phyloP scores from a whole-genome alignment of 1,140 invertebrate species.

The Leptoteleia sp. region DNA sequence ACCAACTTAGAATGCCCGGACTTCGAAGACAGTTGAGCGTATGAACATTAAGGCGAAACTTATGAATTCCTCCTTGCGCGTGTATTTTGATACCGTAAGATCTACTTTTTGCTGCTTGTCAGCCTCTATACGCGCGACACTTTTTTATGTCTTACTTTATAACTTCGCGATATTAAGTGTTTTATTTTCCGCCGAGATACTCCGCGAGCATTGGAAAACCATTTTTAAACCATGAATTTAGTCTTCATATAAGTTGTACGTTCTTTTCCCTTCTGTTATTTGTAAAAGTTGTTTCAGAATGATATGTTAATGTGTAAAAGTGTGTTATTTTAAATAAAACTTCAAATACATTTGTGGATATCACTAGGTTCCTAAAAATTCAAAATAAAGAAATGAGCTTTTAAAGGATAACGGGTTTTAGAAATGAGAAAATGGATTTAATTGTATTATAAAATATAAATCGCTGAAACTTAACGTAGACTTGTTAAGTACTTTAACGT shows the following conservation, averaged over 20 bases:
- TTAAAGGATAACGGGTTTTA: too few relatives aligned
- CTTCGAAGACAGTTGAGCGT: slow-evolving; percentile 32
- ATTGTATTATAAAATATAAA: too few relatives aligned
- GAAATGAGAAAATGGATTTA: too few relatives aligned
- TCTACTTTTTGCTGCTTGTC: slow-evolving; percentile 26
- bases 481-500: too few relatives aligned
- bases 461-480: too few relatives aligned
- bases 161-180: slow-evolving; percentile 40
- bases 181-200: slow-evolving; percentile 4
- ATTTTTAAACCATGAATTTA: slow-evolving; percentile 8
- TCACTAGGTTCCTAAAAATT: too few relatives aligned
- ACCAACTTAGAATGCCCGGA: slow-evolving; percentile 33
- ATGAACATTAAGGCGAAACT: slow-evolving; percentile 45
- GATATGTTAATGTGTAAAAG: too few relatives aligned
- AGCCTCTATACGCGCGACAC: slow-evolving; percentile 6
- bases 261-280: neutral
- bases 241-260: neutral
- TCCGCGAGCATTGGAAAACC: slow-evolving; percentile 15
- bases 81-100: slow-evolving; percentile 30
- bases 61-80: slow-evolving; percentile 38
- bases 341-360: too few relatives aligned
- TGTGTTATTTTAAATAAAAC: too few relatives aligned
- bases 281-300: slow-evolving; percentile 5
- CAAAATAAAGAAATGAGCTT: too few relatives aligned
- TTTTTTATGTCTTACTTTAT: slow-evolving; percentile 33